Base-by-base conservation (phyloP, 2,888 invertebrate genomes). In the Agriopis aurantiaria region DNA sequence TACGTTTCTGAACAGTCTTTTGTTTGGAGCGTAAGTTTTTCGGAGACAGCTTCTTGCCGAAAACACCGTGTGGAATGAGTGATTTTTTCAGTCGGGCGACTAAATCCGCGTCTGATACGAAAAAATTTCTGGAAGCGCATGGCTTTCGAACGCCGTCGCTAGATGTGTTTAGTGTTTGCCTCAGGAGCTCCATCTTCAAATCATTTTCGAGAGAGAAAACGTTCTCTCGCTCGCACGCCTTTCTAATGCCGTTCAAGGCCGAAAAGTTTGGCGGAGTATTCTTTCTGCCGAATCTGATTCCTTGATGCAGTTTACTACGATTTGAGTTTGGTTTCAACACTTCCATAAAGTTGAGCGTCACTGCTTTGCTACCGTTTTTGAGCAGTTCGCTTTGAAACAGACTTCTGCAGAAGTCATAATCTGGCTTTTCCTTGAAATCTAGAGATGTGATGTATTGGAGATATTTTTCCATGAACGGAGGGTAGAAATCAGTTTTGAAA, bases 361-460 rank as follows among this genome's bases (percentile, higher is more conserved):
- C 75, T 46, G 90, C 90, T 75, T 90, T 92, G 75, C 80, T 91
- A 8, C 95, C 96, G 75, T 95, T 95, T 68, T 95, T 95, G 55
- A 94, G 87, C 51, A 97, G 91, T 76, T 97, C 97, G 70, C 95
- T 95, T 76, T 91, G 94, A 78, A 98, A 96, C 48, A 98, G 87
- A 74, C 93, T 95, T 78, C 96, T 95, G 80, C 96, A 97, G 74
- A 95, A 96, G 23, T 96, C 95, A 86, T 98, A 98, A 85, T 97
- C 96, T 0, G 98, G 98, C 79, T 95, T 95, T 73, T 97, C 96
- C 62, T 96, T 96, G 84, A 97, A 98, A 46, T 96, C 95, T 53
- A 98, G 90, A 76, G 95, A 95, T 52, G 95, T 95, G 23, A 97
- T 95, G 83, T 97, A 97, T 71, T 95, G 92, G 72, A 98, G 94